Evolutionary conservation across 2,888 invertebrate species (phyloP).

Genomic region (Eupithecia dodoneata): DNA sequence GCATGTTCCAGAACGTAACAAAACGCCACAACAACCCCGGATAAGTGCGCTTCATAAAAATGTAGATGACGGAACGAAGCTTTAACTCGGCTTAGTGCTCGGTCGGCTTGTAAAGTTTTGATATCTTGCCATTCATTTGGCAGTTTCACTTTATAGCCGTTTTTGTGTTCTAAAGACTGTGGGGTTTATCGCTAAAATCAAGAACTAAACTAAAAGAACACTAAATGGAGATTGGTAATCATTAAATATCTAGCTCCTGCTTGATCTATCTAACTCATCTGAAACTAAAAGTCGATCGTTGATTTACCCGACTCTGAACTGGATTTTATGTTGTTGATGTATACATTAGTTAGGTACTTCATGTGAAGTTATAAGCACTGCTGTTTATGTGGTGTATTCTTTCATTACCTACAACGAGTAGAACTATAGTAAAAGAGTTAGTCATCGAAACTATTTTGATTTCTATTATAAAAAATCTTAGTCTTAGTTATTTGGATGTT

Average conservation of each 20-base stretch:
- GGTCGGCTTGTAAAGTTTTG: constrained; percentile 11
- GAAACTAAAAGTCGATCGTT: neutral
- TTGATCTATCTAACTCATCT: neutral
- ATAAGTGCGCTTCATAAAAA: constrained; percentile 32
- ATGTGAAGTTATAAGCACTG: too few relatives aligned
- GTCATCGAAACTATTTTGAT: neutral
- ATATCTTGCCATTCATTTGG: constrained; percentile 35
- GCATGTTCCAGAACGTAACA: neutral
- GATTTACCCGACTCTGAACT: neutral
- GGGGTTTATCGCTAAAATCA: neutral
- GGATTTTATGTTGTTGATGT: neutral
- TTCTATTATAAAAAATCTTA: neutral
- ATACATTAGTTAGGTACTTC: too few relatives aligned
- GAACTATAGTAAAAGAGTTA: too few relatives aligned
- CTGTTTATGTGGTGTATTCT: too few relatives aligned
- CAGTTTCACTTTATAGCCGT: constrained; percentile 12
- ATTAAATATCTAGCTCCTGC: neutral
- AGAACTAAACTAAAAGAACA: neutral
- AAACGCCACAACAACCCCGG: neutral
- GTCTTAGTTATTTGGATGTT: neutral
- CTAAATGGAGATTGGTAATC: neutral
- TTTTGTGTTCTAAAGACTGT: neutral
- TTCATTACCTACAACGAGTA: too few relatives aligned
- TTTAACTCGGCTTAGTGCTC: constrained; percentile 19
- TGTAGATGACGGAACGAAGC: constrained; percentile 17